Evolutionary conservation across 2,797 vertebrate genomes (phyloP).

Genomic region (Scyliorhinus canicula): DNA sequence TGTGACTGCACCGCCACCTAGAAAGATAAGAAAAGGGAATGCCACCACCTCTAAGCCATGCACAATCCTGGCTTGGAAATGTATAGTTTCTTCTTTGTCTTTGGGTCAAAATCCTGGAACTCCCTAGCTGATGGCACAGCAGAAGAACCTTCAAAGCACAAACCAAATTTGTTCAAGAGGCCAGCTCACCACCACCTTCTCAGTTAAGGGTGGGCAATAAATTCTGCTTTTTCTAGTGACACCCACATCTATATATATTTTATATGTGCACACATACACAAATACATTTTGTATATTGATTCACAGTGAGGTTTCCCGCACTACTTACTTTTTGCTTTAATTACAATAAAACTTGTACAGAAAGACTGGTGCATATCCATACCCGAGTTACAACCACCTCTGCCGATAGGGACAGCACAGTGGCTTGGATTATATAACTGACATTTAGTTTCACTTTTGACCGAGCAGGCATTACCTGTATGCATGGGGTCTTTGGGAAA

Average conservation of each 20-base stretch:
- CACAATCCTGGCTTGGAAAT: background rate
- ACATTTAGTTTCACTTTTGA: conserved; percentile 20
- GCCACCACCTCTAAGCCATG: too few relatives aligned
- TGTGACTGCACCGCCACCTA: too few relatives aligned
- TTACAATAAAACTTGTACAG: background rate
- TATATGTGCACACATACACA: too few relatives aligned
- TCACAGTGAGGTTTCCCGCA: background rate
- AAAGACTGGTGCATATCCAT: background rate
- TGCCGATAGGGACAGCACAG: background rate
- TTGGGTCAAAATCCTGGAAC: background rate
- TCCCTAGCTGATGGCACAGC: background rate
- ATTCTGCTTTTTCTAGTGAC: background rate
- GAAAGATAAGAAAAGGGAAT: too few relatives aligned
- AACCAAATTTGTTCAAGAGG: background rate
- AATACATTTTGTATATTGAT: background rate
- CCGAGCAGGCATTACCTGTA: background rate
- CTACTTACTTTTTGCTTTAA: background rate
- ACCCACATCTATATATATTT: background rate
- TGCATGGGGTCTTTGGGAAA: background rate
- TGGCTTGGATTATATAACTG: background rate
- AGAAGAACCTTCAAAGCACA: background rate
- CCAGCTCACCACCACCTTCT: background rate
- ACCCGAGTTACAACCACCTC: background rate
- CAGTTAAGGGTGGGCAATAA: background rate
- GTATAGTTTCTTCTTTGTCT: background rate